Percentiles rank a stretch among this genome's conserved stretches.
These are phyloP conservation scores for Drosophila erecta DNA, from an alignment of 1,140 invertebrate species.

Conservation along the genomic window DNA sequence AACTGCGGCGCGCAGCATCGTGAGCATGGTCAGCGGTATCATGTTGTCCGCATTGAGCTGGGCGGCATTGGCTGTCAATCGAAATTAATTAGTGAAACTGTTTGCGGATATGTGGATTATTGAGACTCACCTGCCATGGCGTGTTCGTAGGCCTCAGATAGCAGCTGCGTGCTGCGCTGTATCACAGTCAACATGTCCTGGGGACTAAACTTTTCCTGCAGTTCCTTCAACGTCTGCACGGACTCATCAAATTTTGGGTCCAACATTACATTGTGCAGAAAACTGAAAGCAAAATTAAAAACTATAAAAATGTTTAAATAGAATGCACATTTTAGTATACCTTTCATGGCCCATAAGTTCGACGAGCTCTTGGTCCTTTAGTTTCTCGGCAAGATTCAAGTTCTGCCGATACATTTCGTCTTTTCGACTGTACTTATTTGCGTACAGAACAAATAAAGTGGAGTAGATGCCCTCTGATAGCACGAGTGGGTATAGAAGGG, in stretches of 20 bases:
- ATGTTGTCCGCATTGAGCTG: conserved; percentile 80
- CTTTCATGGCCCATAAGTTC: conserved; percentile 69
- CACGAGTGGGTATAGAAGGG: conserved; percentile 77
- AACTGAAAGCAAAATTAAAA: conserved; percentile 35
- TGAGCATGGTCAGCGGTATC: conserved; percentile 77
- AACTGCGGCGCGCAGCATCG: conserved; percentile 77
- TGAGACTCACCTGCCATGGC: conserved; percentile 52
- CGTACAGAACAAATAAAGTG: conserved; percentile 81
- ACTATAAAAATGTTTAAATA: neutral
- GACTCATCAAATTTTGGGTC: conserved; percentile 66
- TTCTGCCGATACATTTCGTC: conserved; percentile 83
- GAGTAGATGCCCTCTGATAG: conserved; percentile 83
- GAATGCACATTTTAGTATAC: conserved; percentile 1
- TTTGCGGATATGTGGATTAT: too few relatives aligned
- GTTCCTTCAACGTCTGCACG: conserved; percentile 71
- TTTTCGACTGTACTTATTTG: conserved; percentile 81
- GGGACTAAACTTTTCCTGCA: conserved; percentile 82
- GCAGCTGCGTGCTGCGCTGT: conserved; percentile 76
- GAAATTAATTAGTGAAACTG: too few relatives aligned
- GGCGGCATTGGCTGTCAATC: conserved; percentile 53
- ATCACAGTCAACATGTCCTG: conserved; percentile 83
- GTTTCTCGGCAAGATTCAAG: conserved; percentile 71
- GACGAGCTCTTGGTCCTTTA: conserved; percentile 74
- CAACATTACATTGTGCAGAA: conserved; percentile 66
- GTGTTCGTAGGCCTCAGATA: conserved; percentile 75